Evolutionary conservation across 1,140 invertebrate genomes (phyloP), one percentile per base, ranked within the genome.

Genomic region (Ephestia elutella): DNA sequence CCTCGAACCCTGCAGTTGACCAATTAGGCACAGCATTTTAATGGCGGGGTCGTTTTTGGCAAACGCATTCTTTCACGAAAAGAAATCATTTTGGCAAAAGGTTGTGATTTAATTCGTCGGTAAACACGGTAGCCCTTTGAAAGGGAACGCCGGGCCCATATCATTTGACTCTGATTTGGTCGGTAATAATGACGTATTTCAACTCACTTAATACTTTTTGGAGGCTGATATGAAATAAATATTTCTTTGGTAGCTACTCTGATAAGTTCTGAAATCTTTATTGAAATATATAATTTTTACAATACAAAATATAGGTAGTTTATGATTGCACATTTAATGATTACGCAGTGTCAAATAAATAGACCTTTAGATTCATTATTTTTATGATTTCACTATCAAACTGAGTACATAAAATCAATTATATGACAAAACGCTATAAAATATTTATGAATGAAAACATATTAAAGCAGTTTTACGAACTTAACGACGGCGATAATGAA

Each of bases 1-100:
- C 70, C 63, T 70, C 72, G 68, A 25, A 78, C 69, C 70, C 65
- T 61, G 62, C 65, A 62, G 68, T 70, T 76, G 70, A 73, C 80
- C 79, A 82, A 82, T 86, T 80, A 79, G 82, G 77, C 65, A 82
- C 75, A 78, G 73, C 72, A 82, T 79, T 80, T 81, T 80, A 80
- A 71, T 50, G 53, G 68, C 62, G 65, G 61, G n/a, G 64, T 57
- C 63, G 67, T 72, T 25, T 25, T 70, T 67, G 70, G 65, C 62
- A 71, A 71, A 62, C 71, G 75, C 79, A 82, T 83, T 83, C 80
- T 62, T 72, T 77, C 79, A 79, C 80, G 77, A 75, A 75, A 80
- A 80, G 75, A 67, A 76, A 68, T 65, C 67, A 67, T 68, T 44
- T 44, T n/a, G 38, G 13, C 13, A 15, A 44, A 44, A 44, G 38